A percentile compares a stretch with the other conserved stretches of the same genome.
Evolutionary conservation across 2,888 invertebrate species (phyloP).

Genomic region (Dryobotodes eremita): DNA sequence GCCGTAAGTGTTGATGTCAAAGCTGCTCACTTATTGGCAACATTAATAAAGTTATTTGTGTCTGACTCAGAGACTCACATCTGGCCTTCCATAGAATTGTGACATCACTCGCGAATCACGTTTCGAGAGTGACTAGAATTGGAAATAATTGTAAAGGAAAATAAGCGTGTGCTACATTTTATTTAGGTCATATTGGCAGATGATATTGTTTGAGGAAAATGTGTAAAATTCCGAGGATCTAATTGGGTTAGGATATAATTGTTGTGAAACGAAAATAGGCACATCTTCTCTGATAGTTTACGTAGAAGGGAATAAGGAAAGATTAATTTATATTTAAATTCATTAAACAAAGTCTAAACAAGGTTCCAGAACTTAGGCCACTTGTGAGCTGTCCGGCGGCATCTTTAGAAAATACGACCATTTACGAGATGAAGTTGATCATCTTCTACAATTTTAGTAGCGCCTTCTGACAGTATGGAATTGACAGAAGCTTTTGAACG

Average conservation of each 20-base stretch:
- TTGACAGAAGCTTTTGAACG: background rate
- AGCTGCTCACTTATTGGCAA: constrained; percentile 67
- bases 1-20: constrained; percentile 60
- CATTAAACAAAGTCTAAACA: background rate
- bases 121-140: constrained; percentile 59
- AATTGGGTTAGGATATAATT: constrained; percentile 35
- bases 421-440: too few relatives aligned
- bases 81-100: constrained; percentile 77
- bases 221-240: constrained; percentile 22
- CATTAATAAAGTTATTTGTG: constrained; percentile 67
- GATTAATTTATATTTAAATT: background rate
- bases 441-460: background rate
- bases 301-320: constrained; percentile 1
- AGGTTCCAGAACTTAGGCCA: background rate
- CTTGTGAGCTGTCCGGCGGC: background rate
- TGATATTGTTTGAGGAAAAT: constrained; percentile 58
- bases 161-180: constrained; percentile 65
- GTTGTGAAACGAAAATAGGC: background rate
- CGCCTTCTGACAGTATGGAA: background rate
- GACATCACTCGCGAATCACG: constrained; percentile 72
- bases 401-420: background rate
- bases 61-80: constrained; percentile 76
- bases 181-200: constrained; percentile 66
- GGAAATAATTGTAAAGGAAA: constrained; percentile 62
- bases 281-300: background rate